Percentiles rank a stretch among this genome's conserved stretches.
phyloP scores from a whole-genome alignment of 2,797 vertebrate genomes.

The Protonibea diacanthus region DNA sequence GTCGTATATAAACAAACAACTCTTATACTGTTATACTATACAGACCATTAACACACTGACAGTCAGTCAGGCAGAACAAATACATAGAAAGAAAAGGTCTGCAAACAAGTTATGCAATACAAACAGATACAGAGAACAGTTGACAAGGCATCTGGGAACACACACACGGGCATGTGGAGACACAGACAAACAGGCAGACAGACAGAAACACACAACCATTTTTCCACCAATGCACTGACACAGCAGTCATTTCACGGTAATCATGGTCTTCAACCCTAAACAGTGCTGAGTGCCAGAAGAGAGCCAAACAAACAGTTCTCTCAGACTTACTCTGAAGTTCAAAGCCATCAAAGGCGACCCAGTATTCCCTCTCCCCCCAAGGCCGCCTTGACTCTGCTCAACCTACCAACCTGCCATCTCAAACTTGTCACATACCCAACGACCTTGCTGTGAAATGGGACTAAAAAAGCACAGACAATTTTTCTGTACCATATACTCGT shows the following conservation, averaged over 20 bases:
- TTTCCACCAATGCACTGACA: conserved; percentile 68
- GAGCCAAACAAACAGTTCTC: conserved; percentile 77
- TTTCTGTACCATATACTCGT: conserved; percentile 50
- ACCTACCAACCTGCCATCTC: conserved; percentile 55
- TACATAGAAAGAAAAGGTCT: conserved; percentile 52
- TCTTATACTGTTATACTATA: conserved; percentile 36
- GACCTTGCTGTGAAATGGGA: conserved; percentile 40
- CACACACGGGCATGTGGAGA: conserved; percentile 57
- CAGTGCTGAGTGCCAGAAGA: conserved; percentile 60
- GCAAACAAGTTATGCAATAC: conserved; percentile 62
- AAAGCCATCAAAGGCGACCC: conserved; percentile 67
- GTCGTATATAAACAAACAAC: conserved; percentile 54
- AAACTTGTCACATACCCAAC: conserved; percentile 44
- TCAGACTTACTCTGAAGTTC: conserved; percentile 68
- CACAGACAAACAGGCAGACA: conserved; percentile 59
- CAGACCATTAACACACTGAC: conserved; percentile 59
- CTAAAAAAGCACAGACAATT: conserved; percentile 37
- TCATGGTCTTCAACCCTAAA: conserved; percentile 72
- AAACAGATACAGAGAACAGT: conserved; percentile 60
- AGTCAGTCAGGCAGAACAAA: conserved; percentile 59
- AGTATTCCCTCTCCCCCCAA: conserved; percentile 36
- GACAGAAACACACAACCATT: conserved; percentile 62
- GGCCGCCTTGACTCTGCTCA: conserved; percentile 45
- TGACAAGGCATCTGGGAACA: conserved; percentile 67
- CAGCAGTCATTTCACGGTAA: conserved; percentile 72